Percentiles rank a stretch among this genome's conserved stretches.
Conservation (phyloP, 2,888 invertebrate genomes). For the Phorcus lineatus region DNA sequence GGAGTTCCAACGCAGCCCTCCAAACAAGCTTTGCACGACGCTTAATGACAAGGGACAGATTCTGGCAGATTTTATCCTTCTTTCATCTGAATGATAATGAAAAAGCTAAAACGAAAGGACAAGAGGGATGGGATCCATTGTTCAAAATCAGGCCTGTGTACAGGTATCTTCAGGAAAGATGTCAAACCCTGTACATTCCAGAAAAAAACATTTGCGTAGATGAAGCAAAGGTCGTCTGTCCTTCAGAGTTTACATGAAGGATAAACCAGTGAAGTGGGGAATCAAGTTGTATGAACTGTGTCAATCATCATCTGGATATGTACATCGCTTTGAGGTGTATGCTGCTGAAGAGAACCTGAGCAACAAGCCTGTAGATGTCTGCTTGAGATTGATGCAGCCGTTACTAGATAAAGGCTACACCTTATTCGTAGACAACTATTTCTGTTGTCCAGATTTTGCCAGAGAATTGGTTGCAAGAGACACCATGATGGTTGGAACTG, state of each 20-base stretch:
- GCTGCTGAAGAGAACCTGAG: background rate
- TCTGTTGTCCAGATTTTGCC: constrained; percentile 21
- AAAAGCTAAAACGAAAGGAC: background rate
- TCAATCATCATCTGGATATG: background rate
- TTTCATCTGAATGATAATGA: background rate
- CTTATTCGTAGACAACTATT: constrained; percentile 34
- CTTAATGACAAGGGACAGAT: constrained; percentile 1
- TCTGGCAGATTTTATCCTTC: background rate
- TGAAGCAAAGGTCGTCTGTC: background rate
- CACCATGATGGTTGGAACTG: constrained; percentile 24
- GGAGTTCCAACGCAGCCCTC: background rate
- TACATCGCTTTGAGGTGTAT: background rate
- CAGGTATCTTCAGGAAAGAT: background rate
- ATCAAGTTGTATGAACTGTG: background rate
- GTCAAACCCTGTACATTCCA: background rate
- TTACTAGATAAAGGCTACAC: background rate
- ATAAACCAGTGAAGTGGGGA: background rate
- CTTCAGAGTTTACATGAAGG: background rate
- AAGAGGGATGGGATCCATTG: constrained; percentile 1
- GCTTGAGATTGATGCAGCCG: constrained; percentile 1
- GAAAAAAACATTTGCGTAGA: background rate
- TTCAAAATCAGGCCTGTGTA: constrained; percentile 11
- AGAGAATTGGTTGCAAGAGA: background rate
- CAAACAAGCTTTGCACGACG: constrained; percentile 2
- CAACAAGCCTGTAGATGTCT: background rate